These are phyloP conservation scores for Lepeophtheirus nordmannii DNA, from an alignment of 2,888 invertebrate genomes.

Conservation along the genomic window DNA sequence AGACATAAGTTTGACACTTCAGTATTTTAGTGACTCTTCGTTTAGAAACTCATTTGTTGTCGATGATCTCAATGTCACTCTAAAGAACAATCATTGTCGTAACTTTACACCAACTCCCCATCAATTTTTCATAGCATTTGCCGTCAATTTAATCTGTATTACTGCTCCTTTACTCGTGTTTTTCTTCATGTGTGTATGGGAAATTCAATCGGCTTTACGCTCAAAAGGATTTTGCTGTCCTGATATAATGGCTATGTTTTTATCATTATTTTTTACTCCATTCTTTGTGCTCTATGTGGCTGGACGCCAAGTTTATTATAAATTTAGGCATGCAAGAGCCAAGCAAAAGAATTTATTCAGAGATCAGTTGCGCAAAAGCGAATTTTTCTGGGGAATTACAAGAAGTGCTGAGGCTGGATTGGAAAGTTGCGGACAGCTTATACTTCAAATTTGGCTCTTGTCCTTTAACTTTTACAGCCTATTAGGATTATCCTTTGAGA, in stretches of 20 bases:
- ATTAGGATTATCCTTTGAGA: constrained; percentile 10
- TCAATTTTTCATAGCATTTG: constrained; percentile 12
- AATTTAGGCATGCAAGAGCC: constrained; percentile 17
- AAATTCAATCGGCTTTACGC: background rate
- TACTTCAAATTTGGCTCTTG: constrained; percentile 21
- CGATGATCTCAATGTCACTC: background rate
- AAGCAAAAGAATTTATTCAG: constrained; percentile 11
- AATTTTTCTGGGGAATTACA: constrained; percentile 20
- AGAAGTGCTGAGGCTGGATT: constrained; percentile 21
- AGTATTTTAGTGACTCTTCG: constrained; percentile 9
- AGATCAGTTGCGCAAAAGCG: constrained; percentile 12
- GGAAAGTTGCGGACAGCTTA: constrained; percentile 16
- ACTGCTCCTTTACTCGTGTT: constrained; percentile 12
- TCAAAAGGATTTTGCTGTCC: background rate
- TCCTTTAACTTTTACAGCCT: constrained; percentile 16
- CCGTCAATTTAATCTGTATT: constrained; percentile 12
- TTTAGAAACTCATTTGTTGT: background rate
- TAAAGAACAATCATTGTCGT: background rate
- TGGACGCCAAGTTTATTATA: constrained; percentile 5
- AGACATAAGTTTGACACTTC: constrained; percentile 3
- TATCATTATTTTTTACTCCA: constrained; percentile 9
- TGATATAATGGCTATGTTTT: background rate
- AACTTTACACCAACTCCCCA: constrained; percentile 1
- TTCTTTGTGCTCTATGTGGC: constrained; percentile 4
- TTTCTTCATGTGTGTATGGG: constrained; percentile 10